Evolutionary conservation across 2,888 invertebrate species (phyloP).

Genomic region (Acleris sparsana): DNA sequence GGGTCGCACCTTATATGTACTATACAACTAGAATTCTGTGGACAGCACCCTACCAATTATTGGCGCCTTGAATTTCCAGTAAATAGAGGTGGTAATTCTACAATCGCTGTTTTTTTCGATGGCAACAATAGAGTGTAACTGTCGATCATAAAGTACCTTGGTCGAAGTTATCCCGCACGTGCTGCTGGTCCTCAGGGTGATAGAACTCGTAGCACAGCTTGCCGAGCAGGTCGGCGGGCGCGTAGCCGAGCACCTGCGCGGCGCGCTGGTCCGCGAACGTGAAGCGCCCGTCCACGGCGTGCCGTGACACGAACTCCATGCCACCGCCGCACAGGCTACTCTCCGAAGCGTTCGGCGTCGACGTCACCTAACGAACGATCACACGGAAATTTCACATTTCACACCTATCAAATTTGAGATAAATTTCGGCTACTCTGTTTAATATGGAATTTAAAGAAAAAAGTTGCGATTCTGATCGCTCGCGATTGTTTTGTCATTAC

Average conservation of each 20-base stretch:
- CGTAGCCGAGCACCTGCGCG: slow-evolving; percentile 94
- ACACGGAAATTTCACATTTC: too few relatives aligned
- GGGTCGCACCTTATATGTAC: too few relatives aligned
- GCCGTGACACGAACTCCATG: slow-evolving; percentile 97
- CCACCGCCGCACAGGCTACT: slow-evolving; percentile 91
- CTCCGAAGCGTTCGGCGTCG: slow-evolving; percentile 96
- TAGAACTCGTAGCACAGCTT: slow-evolving; percentile 99
- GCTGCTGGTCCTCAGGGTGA: slow-evolving; percentile 97
- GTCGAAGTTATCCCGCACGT: slow-evolving; percentile 99
- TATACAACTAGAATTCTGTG: too few relatives aligned
- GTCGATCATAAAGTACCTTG: slow-evolving; percentile 86
- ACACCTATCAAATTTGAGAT: too few relatives aligned
- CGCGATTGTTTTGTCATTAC: too few relatives aligned
- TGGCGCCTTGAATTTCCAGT: too few relatives aligned
- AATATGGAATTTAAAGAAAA: too few relatives aligned
- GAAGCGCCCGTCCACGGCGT: slow-evolving; percentile 98
- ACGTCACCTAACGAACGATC: slow-evolving; percentile 86
- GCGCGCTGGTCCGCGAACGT: slow-evolving; percentile 99
- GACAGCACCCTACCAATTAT: too few relatives aligned
- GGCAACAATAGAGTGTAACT: not conserved
- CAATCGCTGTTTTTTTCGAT: too few relatives aligned
- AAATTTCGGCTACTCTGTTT: too few relatives aligned
- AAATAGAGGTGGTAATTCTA: too few relatives aligned
- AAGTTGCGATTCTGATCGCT: too few relatives aligned
- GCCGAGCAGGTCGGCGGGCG: slow-evolving; percentile 96